Conservation (phyloP, 2,113 vertebrate species). For the Panthera leo region DNA sequence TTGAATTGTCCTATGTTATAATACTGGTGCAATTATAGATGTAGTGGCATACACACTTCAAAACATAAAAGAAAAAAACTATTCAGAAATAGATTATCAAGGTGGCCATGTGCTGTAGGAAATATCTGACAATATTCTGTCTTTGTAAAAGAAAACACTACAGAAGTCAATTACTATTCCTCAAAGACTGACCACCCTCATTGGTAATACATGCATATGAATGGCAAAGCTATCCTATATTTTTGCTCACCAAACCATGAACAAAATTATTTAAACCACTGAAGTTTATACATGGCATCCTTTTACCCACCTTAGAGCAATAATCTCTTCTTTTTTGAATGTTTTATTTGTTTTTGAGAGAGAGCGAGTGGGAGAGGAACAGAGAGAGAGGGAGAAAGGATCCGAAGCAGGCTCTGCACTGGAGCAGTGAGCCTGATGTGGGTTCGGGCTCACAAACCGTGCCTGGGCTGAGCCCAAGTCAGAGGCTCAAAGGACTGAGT, state of each 20-base stretch:
- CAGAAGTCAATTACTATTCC: background rate
- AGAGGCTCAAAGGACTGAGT: too few relatives aligned
- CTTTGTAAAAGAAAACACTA: background rate
- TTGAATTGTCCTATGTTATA: constrained; percentile 13
- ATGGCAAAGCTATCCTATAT: background rate
- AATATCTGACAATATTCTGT: background rate
- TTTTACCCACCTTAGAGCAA: background rate
- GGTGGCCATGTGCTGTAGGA: background rate
- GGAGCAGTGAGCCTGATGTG: too few relatives aligned
- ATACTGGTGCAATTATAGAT: background rate
- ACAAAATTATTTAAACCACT: background rate
- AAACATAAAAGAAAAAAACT: background rate
- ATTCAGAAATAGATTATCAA: background rate
- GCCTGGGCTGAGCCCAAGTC: too few relatives aligned
- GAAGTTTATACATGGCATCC: background rate
- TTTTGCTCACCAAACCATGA: background rate
- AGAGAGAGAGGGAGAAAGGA: too few relatives aligned
- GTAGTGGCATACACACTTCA: background rate
- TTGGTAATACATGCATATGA: background rate
- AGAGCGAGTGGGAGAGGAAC: too few relatives aligned
- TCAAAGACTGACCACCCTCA: background rate
- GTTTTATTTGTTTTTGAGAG: too few relatives aligned
- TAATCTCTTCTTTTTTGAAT: background rate
- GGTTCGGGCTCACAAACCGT: too few relatives aligned
- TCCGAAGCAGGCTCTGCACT: too few relatives aligned